phyloP scores from a whole-genome alignment of 2,797 vertebrate species.

The Sparidentex hasta region DNA sequence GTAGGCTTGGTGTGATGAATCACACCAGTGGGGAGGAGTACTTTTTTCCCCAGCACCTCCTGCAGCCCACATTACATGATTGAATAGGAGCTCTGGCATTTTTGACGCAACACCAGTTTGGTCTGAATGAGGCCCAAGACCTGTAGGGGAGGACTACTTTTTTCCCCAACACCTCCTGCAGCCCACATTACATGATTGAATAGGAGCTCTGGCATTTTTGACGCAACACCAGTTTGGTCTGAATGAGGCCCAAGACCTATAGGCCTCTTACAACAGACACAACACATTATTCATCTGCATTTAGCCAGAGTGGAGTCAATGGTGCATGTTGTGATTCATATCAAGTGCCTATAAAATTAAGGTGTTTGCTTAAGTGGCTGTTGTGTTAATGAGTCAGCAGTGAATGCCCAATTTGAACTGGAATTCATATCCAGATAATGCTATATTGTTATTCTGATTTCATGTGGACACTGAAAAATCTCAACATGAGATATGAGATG shows the following conservation, averaged over 20 bases:
- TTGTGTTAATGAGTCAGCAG: constrained; percentile 55
- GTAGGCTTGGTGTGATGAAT: not conserved
- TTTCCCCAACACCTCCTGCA: too few relatives aligned
- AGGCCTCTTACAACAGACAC: constrained; percentile 22
- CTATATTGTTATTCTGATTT: constrained; percentile 41
- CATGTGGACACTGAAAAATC: constrained; percentile 13
- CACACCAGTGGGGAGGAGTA: not conserved
- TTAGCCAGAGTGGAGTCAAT: constrained; percentile 37
- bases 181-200: too few relatives aligned
- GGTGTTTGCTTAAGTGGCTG: constrained; percentile 60
- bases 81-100: too few relatives aligned
- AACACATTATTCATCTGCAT: constrained; percentile 33
- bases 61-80: too few relatives aligned
- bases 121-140: too few relatives aligned
- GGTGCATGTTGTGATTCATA: constrained; percentile 45
- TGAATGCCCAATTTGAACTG: constrained; percentile 51
- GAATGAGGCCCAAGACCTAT: not conserved
- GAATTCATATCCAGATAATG: constrained; percentile 32
- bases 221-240: too few relatives aligned
- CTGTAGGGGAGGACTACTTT: not conserved
- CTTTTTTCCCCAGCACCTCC: too few relatives aligned
- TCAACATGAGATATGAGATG: not conserved
- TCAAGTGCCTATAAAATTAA: constrained; percentile 54
- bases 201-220: too few relatives aligned
- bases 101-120: too few relatives aligned